Evolutionary conservation across 2,797 vertebrate species (phyloP), one percentile per base, ranked within the genome.

Genomic region (Phataginus tricuspis): DNA sequence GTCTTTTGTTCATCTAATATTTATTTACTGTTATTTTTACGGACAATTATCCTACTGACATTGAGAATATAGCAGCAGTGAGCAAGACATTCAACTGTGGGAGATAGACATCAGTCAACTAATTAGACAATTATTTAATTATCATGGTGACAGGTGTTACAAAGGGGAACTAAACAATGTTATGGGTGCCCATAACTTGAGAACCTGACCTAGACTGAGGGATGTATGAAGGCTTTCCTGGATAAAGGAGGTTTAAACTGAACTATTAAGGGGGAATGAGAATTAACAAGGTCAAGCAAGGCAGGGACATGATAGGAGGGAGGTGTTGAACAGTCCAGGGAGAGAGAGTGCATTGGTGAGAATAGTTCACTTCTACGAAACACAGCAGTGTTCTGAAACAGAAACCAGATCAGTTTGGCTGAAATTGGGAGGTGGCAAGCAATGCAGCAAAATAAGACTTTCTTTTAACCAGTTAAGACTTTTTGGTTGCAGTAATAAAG

Each of bases 401-500:
- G 59, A 96, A 79, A 61, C 45, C 25, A 84, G 11, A 72, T 83
- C 15, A 31, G 49, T 53, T n/a, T 75, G 45, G 7, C 49, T 68
- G 61, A 45, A 94, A 53, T 7, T 2, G 7, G n/a, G 5, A 13
- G 49, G 23, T 72, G 14, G 25, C 14, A 19, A 63, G 53, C 18
- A 82, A 49, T 31, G 34, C 11, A 72, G 45, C 25, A 84, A 84
- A 55, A 90, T 25, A 21, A 74, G 42, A 53, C 14, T 64, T 64
- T 34, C 57, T 42, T 68, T 37, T 31, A n/a, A 83, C 6, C 27
- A 86, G n/a, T 31, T 49, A 72, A 91, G 25, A 93, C 12, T 27
- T 80, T 95, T 75, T 94, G 27, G 57, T 86, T 91, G n/a, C 29
- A 85, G 64, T 9, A 91, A 86, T 80, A 84, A 78, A 91, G 31